Conservation (phyloP, 2,888 invertebrate genomes). For the Cetonia aurata region DNA sequence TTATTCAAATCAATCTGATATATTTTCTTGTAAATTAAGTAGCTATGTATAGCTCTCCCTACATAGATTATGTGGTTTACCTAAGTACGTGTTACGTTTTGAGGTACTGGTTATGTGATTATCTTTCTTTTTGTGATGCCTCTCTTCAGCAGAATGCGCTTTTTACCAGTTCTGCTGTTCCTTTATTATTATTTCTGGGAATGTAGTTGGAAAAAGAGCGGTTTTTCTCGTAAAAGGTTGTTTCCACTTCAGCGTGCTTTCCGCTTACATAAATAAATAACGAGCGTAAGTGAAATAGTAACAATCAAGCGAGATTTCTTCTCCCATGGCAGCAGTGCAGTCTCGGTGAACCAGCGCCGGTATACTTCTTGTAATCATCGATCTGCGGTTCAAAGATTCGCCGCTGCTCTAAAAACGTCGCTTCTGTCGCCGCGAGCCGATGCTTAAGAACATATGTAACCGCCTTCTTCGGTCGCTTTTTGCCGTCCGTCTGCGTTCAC, state of each 20-base stretch:
- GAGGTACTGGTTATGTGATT: too few relatives aligned
- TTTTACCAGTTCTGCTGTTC: too few relatives aligned
- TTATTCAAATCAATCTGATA: too few relatives aligned
- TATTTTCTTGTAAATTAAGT: too few relatives aligned
- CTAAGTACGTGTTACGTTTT: too few relatives aligned
- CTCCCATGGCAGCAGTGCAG: conserved; percentile 51
- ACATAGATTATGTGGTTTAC: too few relatives aligned
- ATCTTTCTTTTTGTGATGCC: too few relatives aligned
- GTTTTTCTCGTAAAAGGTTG: not conserved
- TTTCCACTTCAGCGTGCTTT: conserved; percentile 4
- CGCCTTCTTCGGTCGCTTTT: conserved; percentile 58
- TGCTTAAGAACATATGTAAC: conserved; percentile 61
- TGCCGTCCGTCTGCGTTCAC: conserved; percentile 53
- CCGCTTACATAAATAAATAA: conserved; percentile 6
- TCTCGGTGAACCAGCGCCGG: conserved; percentile 39
- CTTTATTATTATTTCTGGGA: not conserved
- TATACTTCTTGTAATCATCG: conserved; percentile 49
- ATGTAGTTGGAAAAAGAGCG: conserved; percentile 1
- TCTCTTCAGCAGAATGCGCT: too few relatives aligned
- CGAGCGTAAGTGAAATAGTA: conserved; percentile 42
- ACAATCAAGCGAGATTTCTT: conserved; percentile 43
- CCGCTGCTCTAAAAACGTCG: conserved; percentile 60
- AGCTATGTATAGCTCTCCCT: too few relatives aligned
- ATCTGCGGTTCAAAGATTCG: conserved; percentile 51
- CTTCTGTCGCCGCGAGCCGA: conserved; percentile 55